Conservation (phyloP, 1,140 invertebrate species). For the Nautilus pompilius region DNA sequence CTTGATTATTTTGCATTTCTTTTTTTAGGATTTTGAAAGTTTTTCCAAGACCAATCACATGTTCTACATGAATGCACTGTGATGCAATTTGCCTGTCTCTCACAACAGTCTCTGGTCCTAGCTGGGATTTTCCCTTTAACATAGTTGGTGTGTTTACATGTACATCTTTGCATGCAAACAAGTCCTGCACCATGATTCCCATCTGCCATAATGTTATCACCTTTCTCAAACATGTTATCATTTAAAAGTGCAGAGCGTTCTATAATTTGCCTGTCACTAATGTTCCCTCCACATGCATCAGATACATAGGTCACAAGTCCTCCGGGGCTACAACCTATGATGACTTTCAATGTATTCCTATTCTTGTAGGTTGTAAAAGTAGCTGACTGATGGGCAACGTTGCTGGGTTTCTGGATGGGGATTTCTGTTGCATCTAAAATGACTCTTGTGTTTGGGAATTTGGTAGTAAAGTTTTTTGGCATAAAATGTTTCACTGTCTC, state of each 20-base stretch:
- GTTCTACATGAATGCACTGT: constrained; percentile 20
- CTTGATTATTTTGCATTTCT: too few relatives aligned
- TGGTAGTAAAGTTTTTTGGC: constrained; percentile 20
- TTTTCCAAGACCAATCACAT: constrained; percentile 19
- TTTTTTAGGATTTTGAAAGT: too few relatives aligned
- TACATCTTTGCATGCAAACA: constrained; percentile 20
- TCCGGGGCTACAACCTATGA: constrained; percentile 19
- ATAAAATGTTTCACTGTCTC: too few relatives aligned
- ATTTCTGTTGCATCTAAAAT: constrained; percentile 27
- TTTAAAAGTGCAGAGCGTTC: constrained; percentile 12
- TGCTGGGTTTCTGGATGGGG: constrained; percentile 19
- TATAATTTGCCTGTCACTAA: constrained; percentile 19
- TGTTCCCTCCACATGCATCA: constrained; percentile 18
- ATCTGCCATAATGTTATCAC: constrained; percentile 26
- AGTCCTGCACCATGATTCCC: constrained; percentile 23
- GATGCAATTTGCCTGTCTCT: constrained; percentile 15
- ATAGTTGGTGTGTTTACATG: constrained; percentile 24
- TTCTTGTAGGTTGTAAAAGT: constrained; percentile 21
- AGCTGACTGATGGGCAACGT: constrained; percentile 9
- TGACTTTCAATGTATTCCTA: constrained; percentile 20
- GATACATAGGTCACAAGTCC: constrained; percentile 13
- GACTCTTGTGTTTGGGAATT: constrained; percentile 23
- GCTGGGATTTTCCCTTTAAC: constrained; percentile 17
- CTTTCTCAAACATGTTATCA: constrained; percentile 5
- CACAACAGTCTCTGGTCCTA: constrained; percentile 16